These are phyloP conservation scores for Drosophila yooni DNA, from an alignment of 2,888 invertebrate genomes.

Conservation along the genomic window DNA sequence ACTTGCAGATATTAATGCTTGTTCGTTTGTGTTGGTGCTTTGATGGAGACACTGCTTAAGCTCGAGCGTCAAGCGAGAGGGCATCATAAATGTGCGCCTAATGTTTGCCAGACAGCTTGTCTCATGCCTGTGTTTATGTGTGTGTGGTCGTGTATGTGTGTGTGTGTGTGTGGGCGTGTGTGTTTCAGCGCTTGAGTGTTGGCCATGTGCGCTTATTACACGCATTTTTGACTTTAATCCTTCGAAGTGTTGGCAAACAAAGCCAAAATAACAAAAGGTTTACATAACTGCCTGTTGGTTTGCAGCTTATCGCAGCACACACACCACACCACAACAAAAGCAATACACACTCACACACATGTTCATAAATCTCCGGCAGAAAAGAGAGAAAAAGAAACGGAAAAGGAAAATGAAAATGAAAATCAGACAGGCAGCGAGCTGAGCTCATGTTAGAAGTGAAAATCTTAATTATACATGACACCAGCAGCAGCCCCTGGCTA, in stretches of 20 bases:
- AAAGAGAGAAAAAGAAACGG: slow-evolving; percentile 14
- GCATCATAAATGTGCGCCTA: slow-evolving; percentile 68
- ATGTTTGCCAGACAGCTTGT: slow-evolving; percentile 64
- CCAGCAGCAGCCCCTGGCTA: slow-evolving; percentile 50
- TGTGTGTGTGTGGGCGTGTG: slow-evolving; percentile 27
- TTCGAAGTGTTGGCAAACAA: slow-evolving; percentile 74
- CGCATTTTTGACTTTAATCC: slow-evolving; percentile 81
- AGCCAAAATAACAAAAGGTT: slow-evolving; percentile 78
- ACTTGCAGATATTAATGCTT: slow-evolving; percentile 49
- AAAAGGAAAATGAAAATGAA: background rate
- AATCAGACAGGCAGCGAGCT: slow-evolving; percentile 43
- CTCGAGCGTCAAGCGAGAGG: slow-evolving; percentile 40
- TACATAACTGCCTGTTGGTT: slow-evolving; percentile 75
- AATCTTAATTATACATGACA: slow-evolving; percentile 79
- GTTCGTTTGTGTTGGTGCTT: slow-evolving; percentile 54
- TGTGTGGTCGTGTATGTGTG: slow-evolving; percentile 20
- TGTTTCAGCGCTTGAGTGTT: slow-evolving; percentile 50
- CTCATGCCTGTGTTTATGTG: slow-evolving; percentile 19
- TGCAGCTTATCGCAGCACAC: slow-evolving; percentile 63
- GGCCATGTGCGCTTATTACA: slow-evolving; percentile 77
- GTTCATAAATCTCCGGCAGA: slow-evolving; percentile 61
- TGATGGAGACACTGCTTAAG: slow-evolving; percentile 39
- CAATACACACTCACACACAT: slow-evolving; percentile 9
- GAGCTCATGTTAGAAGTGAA: slow-evolving; percentile 69
- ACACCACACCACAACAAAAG: slow-evolving; percentile 12